A percentile compares a stretch with the other conserved stretches of the same genome.
phyloP scores from a whole-genome alignment of 2,888 invertebrate species.

The Erynnis tages region DNA sequence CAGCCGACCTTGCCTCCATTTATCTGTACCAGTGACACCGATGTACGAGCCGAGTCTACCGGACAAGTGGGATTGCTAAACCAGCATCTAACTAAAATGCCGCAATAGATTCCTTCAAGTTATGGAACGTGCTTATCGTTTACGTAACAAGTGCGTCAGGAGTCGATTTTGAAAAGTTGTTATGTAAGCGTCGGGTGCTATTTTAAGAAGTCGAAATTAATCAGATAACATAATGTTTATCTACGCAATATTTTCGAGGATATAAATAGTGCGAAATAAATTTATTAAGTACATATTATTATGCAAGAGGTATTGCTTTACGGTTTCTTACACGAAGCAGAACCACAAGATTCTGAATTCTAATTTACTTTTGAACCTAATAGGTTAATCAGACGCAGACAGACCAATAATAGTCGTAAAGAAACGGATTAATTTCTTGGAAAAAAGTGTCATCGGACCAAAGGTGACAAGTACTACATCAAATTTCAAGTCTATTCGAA shows the following conservation, averaged over 20 bases:
- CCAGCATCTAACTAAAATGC: conserved; percentile 6
- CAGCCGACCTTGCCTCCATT: conserved; percentile 12
- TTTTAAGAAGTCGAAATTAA: conserved; percentile 4
- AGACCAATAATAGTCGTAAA: too few species aligned
- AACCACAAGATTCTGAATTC: too few species aligned
- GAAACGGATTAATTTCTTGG: too few species aligned
- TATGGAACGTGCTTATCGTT: conserved; percentile 19
- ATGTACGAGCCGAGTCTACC: conserved; percentile 3
- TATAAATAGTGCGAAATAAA: too few species aligned
- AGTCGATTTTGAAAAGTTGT: conserved; percentile 18
- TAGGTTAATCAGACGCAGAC: too few species aligned
- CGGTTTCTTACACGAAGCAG: too few species aligned
- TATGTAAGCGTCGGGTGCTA: neutral
- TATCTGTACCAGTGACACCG: conserved; percentile 8
- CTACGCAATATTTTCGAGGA: conserved; percentile 6
- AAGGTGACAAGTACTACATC: too few species aligned
- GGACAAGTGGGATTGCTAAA: conserved; percentile 16
- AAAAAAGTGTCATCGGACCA: too few species aligned
- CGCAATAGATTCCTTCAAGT: conserved; percentile 26
- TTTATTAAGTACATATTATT: too few species aligned
- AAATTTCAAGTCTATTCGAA: too few species aligned
- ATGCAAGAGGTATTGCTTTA: too few species aligned
- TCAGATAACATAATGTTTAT: conserved; percentile 7
- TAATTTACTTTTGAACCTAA: too few species aligned
- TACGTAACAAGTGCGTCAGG: conserved; percentile 25